phyloP scores from a whole-genome alignment of 1,140 invertebrate species.

The Pseudomyrmex flavicornis region DNA sequence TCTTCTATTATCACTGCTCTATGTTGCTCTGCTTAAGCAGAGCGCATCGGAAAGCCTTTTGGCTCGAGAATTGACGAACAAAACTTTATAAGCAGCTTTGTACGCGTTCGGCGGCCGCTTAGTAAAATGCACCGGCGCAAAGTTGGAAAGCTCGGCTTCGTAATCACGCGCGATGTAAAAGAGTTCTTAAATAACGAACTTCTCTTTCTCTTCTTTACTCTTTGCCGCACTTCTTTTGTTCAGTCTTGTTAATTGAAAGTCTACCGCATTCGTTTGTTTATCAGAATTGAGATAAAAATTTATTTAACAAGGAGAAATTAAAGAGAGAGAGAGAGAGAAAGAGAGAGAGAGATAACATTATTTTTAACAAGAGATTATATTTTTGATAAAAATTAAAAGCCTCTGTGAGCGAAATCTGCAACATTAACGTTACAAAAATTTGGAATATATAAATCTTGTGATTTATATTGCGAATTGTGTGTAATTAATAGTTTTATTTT shows the following conservation, averaged over 20 bases:
- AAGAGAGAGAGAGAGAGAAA: neutral
- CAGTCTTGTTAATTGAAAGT: conserved; percentile 5
- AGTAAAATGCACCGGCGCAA: conserved; percentile 15
- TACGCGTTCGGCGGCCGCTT: conserved; percentile 27
- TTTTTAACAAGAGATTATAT: neutral
- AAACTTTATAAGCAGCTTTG: conserved; percentile 57
- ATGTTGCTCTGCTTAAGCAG: conserved; percentile 20
- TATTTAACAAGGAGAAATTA: neutral
- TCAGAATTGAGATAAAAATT: neutral
- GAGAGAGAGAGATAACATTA: neutral
- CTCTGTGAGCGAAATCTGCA: too few relatives aligned
- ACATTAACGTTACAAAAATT: neutral
- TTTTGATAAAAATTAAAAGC: neutral
- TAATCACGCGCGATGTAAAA: conserved; percentile 13
- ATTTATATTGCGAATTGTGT: neutral
- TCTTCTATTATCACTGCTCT: conserved; percentile 60
- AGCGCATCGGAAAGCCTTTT: conserved; percentile 56
- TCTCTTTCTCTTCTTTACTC: neutral
- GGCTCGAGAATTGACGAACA: conserved; percentile 40
- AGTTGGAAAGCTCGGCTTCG: conserved; percentile 16
- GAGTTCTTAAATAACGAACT: conserved; percentile 25
- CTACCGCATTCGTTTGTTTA: neutral
- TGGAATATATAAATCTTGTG: neutral
- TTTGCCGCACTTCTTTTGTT: neutral
- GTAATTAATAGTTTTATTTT: neutral